Evolutionary conservation across 1,140 invertebrate species (phyloP), one percentile per base, ranked within the genome.

Genomic region (Epicauta chinensis): DNA sequence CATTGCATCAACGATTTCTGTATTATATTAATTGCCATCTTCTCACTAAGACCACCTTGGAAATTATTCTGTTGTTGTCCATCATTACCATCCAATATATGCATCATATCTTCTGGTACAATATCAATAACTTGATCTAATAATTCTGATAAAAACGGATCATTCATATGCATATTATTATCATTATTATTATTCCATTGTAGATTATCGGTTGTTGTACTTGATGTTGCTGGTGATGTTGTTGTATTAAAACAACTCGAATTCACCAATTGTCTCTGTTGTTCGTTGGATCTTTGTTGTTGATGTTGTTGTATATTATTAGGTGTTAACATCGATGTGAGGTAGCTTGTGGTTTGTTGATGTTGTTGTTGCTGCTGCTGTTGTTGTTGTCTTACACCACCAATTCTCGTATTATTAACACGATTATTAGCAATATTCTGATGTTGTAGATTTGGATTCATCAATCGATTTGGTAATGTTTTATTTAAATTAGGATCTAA

Each of bases 1-100:
- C 82, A 82, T 60, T 85, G 86, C 91, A 95, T 95, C 50, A 97
- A 74, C 64, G 88, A 89, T 68, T 90, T 84, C 63, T 92, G 88
- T 64, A 97, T 97, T 7, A 83, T 88, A 64, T 85, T 89, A 44
- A 96, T 95, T 12, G 88, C 91, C 71, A 86, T 81, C 66, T 84
- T 84, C 62, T 91, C 88, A 59, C 83, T 83, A 57, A 81, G 69
- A 31, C 75, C 75, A 66, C 77, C 56, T 49, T 61, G 60, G 34
- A 57, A 68, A 58, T 63, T 65, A 54, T 60, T 69, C 42, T 23
- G 61, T 35, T 69, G 71, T 31, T 71, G 71, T 49, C 59, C 58
- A 23, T 70, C 66, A 4, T 73, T 72, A 16, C 60, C 63, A 56
- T 75, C 74, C 55, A 80, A 63, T 43, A 78, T 64, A 63, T 73